phyloP scores from a whole-genome alignment of 2,888 invertebrate genomes.

The Kryphioiulus occultus region DNA sequence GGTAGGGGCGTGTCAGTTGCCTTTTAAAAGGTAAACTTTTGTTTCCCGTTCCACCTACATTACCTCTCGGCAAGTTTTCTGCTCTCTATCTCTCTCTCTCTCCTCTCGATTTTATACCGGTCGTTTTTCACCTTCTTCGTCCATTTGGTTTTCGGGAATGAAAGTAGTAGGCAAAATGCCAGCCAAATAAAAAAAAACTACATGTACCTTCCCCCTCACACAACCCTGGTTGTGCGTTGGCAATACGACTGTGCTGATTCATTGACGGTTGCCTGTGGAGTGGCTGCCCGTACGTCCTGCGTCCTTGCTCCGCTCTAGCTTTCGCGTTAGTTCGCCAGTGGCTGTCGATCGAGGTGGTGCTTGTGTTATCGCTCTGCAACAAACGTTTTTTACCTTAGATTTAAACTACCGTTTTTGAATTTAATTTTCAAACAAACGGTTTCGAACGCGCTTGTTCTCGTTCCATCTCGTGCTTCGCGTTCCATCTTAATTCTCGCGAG shows the following conservation, averaged over 20 bases:
- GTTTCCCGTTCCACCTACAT: constrained; percentile 12
- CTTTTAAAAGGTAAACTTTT: not conserved
- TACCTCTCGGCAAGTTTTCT: not conserved
- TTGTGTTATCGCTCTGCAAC: not conserved
- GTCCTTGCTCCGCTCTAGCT: not conserved
- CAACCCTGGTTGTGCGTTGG: not conserved
- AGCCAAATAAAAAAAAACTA: not conserved
- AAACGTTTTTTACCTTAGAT: no score
- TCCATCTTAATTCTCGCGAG: no score
- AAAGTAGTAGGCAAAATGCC: not conserved
- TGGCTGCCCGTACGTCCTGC: not conserved
- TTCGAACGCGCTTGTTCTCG: no score
- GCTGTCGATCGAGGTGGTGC: not conserved
- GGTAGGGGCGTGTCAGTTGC: not conserved
- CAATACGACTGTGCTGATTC: not conserved
- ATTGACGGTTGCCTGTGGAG: constrained; percentile 10
- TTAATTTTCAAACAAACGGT: no score
- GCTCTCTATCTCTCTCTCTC: no score
- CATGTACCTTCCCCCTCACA: not conserved
- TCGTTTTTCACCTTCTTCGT: constrained; percentile 7
- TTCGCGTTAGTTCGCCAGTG: not conserved
- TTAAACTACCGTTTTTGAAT: no score
- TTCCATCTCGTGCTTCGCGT: no score
- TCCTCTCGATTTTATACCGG: not conserved
- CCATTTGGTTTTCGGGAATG: not conserved